Conservation (phyloP, 2,113 vertebrate species). For the Lates calcarifer region DNA sequence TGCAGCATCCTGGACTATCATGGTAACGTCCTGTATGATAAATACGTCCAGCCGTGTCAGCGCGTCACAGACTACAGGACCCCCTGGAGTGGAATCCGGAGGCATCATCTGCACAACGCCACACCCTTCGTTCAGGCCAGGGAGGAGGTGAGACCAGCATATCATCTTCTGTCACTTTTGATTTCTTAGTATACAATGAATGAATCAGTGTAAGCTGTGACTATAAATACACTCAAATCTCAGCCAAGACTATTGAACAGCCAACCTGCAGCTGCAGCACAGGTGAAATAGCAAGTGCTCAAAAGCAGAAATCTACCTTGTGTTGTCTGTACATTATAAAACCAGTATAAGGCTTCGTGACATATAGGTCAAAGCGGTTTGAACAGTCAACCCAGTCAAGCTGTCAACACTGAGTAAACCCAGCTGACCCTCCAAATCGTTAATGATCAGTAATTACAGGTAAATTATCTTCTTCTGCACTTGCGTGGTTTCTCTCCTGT, state of each 20-base stretch:
- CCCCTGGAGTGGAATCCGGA: slow-evolving; percentile 93
- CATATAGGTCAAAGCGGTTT: no score
- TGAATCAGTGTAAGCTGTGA: no score
- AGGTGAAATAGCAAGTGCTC: neutral
- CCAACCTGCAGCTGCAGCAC: neutral
- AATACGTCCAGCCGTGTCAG: slow-evolving; percentile 87
- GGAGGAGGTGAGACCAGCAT: slow-evolving; percentile 85
- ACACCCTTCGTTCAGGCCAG: slow-evolving; percentile 88
- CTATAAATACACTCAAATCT: no score
- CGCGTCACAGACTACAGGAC: slow-evolving; percentile 92
- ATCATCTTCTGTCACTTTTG: no score
- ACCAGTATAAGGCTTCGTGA: no score
- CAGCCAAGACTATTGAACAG: no score
- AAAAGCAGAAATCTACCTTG: neutral
- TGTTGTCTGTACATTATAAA: no score
- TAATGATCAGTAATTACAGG: neutral
- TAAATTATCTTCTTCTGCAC: neutral
- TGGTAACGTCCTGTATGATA: slow-evolving; percentile 91
- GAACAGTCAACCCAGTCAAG: neutral
- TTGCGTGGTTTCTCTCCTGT: neutral
- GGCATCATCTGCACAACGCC: slow-evolving; percentile 86
- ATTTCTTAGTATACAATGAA: no score
- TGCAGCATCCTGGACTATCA: slow-evolving; percentile 92
- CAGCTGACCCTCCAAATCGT: neutral
- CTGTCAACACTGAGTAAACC: neutral